Conservation (phyloP, 1,140 invertebrate species). For the Paracyclopina nana region DNA sequence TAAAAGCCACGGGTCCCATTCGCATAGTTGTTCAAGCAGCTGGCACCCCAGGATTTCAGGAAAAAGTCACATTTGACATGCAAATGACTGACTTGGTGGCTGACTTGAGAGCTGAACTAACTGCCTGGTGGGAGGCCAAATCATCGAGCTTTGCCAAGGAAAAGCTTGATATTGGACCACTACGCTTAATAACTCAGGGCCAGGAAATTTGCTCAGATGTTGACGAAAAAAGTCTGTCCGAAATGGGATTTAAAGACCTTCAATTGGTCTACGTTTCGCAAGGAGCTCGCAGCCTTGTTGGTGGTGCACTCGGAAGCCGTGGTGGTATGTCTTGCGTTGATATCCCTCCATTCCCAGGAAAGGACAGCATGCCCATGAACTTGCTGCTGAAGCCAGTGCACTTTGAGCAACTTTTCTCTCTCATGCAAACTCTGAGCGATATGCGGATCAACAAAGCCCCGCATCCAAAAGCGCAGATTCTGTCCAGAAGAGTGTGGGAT, state of each 20-base stretch:
- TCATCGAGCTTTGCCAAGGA: conserved; percentile 11
- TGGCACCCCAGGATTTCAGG: conserved; percentile 38
- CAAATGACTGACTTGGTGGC: conserved; percentile 61
- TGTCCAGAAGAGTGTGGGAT: conserved; percentile 79
- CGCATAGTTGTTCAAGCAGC: conserved; percentile 62
- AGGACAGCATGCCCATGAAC: conserved; percentile 56
- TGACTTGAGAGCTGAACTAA: conserved; percentile 72
- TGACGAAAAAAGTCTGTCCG: conserved; percentile 67
- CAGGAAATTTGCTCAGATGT: conserved; percentile 81
- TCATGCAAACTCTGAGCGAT: conserved; percentile 63
- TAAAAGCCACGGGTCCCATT: conserved; percentile 36
- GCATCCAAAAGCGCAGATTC: conserved; percentile 57
- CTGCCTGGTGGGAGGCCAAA: conserved; percentile 59
- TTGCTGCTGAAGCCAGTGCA: conserved; percentile 59
- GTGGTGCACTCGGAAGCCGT: conserved; percentile 37
- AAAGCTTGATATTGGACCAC: conserved; percentile 34
- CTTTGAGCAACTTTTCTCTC: conserved; percentile 67
- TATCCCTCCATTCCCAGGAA: conserved; percentile 35
- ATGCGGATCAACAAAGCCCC: conserved; percentile 17
- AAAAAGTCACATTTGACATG: conserved; percentile 51
- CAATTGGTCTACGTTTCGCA: conserved; percentile 33
- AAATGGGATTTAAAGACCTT: conserved; percentile 72
- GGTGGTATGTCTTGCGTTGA: conserved; percentile 23
- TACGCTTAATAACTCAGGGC: conserved; percentile 77
- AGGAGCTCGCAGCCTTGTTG: conserved; percentile 47